These are phyloP conservation scores for Phengaris alcon DNA, from an alignment of 2,888 invertebrate species.

Conservation along the genomic window DNA sequence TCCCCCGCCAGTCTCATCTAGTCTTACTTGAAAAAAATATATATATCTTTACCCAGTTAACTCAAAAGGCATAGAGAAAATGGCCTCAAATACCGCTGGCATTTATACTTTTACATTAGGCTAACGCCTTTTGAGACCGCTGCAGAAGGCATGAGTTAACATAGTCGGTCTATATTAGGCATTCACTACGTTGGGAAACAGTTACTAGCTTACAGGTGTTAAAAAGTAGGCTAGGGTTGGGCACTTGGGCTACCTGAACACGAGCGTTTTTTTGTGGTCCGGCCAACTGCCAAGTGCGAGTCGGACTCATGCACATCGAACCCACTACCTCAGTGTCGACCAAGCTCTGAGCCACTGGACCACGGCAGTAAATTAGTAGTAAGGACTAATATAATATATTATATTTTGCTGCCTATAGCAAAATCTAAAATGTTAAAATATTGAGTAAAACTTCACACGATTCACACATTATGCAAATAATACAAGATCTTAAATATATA, in stretches of 20 bases:
- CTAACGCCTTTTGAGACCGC: slow-evolving; percentile 15
- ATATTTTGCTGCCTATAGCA: background rate
- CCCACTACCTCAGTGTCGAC: no score
- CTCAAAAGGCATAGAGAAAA: background rate
- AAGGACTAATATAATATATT: no score
- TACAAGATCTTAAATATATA: background rate
- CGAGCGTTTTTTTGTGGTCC: no score
- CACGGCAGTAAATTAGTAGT: no score
- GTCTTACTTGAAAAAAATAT: background rate
- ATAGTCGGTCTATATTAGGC: slow-evolving; percentile 23
- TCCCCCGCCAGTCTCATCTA: no score
- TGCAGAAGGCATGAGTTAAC: background rate
- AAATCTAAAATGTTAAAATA: background rate
- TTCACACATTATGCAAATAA: background rate
- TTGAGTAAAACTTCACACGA: background rate
- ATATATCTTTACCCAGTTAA: background rate
- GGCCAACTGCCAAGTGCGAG: no score
- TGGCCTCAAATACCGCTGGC: background rate
- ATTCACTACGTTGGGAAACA: slow-evolving; percentile 26
- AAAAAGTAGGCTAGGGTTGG: slow-evolving; percentile 20
- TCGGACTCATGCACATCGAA: no score
- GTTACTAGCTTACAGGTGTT: slow-evolving; percentile 28
- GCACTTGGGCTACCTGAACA: background rate
- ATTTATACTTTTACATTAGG: slow-evolving; percentile 21
- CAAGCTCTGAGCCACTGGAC: no score